Percentiles rank a stretch among this genome's conserved stretches.
phyloP scores from a whole-genome alignment of 2,888 invertebrate genomes.

The Ctenicera cuprea region DNA sequence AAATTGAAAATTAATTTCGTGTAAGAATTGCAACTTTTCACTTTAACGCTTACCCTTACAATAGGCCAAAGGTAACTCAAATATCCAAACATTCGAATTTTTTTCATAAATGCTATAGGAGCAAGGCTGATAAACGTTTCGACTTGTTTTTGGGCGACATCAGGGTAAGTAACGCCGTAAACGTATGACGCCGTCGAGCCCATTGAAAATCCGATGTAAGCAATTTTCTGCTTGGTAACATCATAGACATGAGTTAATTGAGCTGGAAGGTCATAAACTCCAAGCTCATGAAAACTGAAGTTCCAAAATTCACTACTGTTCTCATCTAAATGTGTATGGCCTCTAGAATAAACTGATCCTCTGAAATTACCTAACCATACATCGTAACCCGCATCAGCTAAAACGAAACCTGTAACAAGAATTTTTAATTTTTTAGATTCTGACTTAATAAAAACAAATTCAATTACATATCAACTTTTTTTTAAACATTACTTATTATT shows the following conservation, averaged over 20 bases:
- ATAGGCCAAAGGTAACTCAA: background rate
- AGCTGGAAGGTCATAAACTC: slow-evolving; percentile 50
- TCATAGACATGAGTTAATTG: slow-evolving; percentile 44
- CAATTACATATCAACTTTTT: too few species aligned
- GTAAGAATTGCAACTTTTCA: too few species aligned
- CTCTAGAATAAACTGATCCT: slow-evolving; percentile 23
- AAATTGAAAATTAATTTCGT: background rate
- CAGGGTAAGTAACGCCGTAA: slow-evolving; percentile 47
- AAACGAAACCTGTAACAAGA: slow-evolving; percentile 6
- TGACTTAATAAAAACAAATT: background rate
- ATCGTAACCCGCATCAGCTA: slow-evolving; percentile 51
- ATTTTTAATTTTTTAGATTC: background rate
- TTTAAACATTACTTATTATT: too few species aligned
- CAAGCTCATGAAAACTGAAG: slow-evolving; percentile 53
- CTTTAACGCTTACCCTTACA: background rate
- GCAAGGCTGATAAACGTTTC: slow-evolving; percentile 49
- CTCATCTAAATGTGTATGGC: slow-evolving; percentile 25
- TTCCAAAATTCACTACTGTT: slow-evolving; percentile 49
- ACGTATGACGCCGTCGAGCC: slow-evolving; percentile 47
- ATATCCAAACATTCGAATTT: slow-evolving; percentile 16
- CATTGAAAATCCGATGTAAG: slow-evolving; percentile 54
- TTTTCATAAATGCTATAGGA: slow-evolving; percentile 31
- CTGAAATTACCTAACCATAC: slow-evolving; percentile 54
- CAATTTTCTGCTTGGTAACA: slow-evolving; percentile 46
- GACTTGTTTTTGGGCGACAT: slow-evolving; percentile 39